phyloP scores from a whole-genome alignment of 2,888 invertebrate genomes.

The Resseliella maxima region DNA sequence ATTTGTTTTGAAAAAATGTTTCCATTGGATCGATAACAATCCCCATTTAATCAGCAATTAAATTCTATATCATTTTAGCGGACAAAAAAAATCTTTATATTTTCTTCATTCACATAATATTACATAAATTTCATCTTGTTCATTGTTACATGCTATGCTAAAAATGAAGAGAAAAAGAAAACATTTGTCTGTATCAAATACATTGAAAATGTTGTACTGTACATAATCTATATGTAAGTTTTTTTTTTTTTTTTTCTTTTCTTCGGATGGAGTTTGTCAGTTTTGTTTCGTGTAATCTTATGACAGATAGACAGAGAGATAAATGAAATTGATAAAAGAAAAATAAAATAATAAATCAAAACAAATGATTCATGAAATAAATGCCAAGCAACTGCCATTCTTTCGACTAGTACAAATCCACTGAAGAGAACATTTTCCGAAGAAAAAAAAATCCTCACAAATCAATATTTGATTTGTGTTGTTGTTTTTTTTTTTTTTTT shows the following conservation, averaged over 20 bases:
- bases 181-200: not conserved
- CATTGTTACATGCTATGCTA: not conserved
- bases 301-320: not conserved
- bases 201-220: constrained; percentile 25
- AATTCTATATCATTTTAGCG: not conserved
- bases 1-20: too few species aligned
- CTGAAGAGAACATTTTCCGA: not conserved
- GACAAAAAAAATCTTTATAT: too few species aligned
- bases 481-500: not conserved
- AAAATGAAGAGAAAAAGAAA: constrained; percentile 13
- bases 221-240: not conserved
- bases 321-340: too few species aligned
- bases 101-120: not conserved
- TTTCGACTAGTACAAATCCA: constrained; percentile 41
- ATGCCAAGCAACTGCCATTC: not conserved
- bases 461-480: not conserved
- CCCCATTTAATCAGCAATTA: not conserved
- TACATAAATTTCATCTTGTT: not conserved
- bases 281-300: constrained; percentile 19
- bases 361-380: not conserved
- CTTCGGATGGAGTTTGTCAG: constrained; percentile 38
- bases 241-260: too few species aligned
- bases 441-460: not conserved
- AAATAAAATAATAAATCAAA: not conserved
- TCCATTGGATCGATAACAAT: too few species aligned